A percentile compares a stretch with the other conserved stretches of the same genome.
These are phyloP conservation scores for Hypotaenidia okinawae DNA, from an alignment of 2,797 vertebrate genomes.

Conservation along the genomic window DNA sequence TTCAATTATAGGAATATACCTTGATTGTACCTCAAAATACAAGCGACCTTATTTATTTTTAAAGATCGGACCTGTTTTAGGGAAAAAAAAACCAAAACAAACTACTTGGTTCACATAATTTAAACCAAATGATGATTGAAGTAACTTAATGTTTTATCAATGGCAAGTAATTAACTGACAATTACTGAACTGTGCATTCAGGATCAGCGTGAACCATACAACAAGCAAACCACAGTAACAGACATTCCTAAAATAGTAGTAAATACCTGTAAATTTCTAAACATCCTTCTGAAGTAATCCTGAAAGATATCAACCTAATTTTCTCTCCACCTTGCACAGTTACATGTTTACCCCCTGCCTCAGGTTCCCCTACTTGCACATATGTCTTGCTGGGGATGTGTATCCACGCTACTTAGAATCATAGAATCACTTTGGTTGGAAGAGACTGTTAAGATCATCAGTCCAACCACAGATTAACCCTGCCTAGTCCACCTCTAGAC, in stretches of 20 bases:
- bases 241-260: not conserved
- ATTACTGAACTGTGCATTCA: not conserved
- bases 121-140: not conserved
- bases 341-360: not conserved
- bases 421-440: too few species aligned
- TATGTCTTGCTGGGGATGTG: not conserved
- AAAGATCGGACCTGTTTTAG: not conserved
- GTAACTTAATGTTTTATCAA: not conserved
- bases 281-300: not conserved
- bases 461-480: too few species aligned
- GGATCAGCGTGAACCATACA: not conserved
- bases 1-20: not conserved
- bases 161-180: not conserved
- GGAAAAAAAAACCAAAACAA: not conserved
- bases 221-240: not conserved
- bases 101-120: not conserved
- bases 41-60: not conserved
- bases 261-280: not conserved
- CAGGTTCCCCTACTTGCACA: not conserved
- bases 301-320: not conserved
- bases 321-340: not conserved
- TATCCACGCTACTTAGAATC: fast-evolving
- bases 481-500: too few species aligned
- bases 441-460: too few species aligned
- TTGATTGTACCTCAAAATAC: not conserved